Evolutionary conservation across 2,113 vertebrate genomes (phyloP).

Genomic region (Podarcis cretensis): DNA sequence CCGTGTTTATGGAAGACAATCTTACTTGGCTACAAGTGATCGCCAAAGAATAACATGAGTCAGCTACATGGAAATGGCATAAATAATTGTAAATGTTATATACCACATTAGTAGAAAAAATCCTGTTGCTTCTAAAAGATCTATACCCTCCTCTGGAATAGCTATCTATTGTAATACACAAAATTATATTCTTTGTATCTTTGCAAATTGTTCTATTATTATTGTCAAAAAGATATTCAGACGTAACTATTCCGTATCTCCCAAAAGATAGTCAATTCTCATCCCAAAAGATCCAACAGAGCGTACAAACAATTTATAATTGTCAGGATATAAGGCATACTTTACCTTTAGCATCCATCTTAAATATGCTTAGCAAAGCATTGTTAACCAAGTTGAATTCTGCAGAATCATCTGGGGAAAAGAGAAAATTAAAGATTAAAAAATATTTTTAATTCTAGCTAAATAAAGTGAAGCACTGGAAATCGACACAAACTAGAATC

Average conservation of each 20-base stretch:
- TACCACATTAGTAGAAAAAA: neutral
- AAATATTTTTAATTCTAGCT: conserved; percentile 1
- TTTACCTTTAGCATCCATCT: conserved; percentile 97
- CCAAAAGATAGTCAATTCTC: neutral
- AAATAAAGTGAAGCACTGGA: conserved; percentile 5
- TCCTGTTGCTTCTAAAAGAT: neutral
- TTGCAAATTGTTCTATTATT: neutral
- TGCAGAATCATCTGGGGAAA: conserved; percentile 89
- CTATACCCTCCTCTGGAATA: neutral
- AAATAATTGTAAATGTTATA: neutral
- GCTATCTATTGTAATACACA: too few relatives aligned
- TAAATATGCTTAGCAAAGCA: conserved; percentile 95
- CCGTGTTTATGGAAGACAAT: too few relatives aligned
- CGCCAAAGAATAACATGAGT: neutral
- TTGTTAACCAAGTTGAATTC: conserved; percentile 97
- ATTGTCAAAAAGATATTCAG: accelerated
- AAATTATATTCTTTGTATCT: neutral
- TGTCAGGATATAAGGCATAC: accelerated
- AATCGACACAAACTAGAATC: neutral
- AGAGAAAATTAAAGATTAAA: conserved; percentile 26
- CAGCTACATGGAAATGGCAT: neutral
- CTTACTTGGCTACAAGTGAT: too few relatives aligned
- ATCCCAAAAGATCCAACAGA: neutral
- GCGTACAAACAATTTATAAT: neutral
- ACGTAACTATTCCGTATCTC: neutral